phyloP scores from a whole-genome alignment of 2,113 vertebrate species.

The Spea multiplicata region DNA sequence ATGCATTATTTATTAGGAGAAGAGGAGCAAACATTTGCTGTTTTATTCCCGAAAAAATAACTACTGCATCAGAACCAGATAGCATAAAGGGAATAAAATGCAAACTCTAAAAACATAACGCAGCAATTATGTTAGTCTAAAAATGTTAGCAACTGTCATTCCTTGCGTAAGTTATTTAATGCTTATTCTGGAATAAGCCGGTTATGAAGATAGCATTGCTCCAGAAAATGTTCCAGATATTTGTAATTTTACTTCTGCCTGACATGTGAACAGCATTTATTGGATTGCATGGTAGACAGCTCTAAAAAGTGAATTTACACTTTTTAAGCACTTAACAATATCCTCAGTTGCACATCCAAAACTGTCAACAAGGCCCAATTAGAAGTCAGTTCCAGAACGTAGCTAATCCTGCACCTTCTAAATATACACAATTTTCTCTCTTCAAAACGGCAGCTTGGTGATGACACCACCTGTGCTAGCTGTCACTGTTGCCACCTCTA shows the following conservation, averaged over 20 bases:
- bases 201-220: no score
- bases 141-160: constrained; percentile 5
- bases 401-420: constrained; percentile 37
- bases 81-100: constrained; percentile 15
- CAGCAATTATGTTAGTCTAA: constrained; percentile 24
- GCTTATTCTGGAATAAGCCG: no score
- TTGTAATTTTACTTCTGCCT: not conserved
- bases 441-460: constrained; percentile 12
- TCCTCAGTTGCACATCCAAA: constrained; percentile 9
- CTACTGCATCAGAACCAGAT: not conserved
- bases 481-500: constrained; percentile 24
- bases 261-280: constrained; percentile 11
- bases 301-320: constrained; percentile 11
- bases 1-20: constrained; percentile 10
- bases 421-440: constrained; percentile 29
- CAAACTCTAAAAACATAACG: constrained; percentile 12
- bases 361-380: constrained; percentile 30
- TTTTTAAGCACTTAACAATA: constrained; percentile 2
- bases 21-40: constrained; percentile 5
- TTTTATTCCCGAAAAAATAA: constrained; percentile 1
- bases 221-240: not conserved
- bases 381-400: not conserved
- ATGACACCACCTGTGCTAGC: constrained; percentile 30
- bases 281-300: not conserved
- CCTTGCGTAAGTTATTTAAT: not conserved